Percentiles rank a stretch among this genome's conserved stretches.
Conservation (phyloP, 2,888 invertebrate genomes). For the Leptopterna dolabrata region DNA sequence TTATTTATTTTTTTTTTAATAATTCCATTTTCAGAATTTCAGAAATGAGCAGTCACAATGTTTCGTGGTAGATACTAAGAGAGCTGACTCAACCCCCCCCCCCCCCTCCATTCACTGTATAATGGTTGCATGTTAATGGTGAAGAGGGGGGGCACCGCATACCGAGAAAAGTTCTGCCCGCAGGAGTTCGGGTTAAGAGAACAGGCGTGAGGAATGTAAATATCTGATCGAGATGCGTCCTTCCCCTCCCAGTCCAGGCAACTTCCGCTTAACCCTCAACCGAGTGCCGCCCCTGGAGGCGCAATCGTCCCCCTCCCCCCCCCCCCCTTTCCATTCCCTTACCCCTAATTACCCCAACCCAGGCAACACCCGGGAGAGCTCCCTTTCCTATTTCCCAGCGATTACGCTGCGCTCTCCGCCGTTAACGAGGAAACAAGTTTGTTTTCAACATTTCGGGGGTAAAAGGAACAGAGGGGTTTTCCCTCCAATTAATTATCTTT, state of each 20-base stretch:
- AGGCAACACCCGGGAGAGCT: background rate
- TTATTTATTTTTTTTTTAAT: too few relatives aligned
- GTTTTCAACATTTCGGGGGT: conserved; percentile 38
- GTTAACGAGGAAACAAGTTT: conserved; percentile 48
- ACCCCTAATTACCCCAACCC: conserved; percentile 19
- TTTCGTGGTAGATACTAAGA: too few relatives aligned
- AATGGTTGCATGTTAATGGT: too few relatives aligned
- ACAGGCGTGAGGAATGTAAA: conserved; percentile 48
- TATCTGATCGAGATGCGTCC: conserved; percentile 46
- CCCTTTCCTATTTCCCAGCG: conserved; percentile 21
- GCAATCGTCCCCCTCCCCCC: background rate
- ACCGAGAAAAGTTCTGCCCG: background rate
- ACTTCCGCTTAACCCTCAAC: background rate
- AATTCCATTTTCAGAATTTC: too few relatives aligned
- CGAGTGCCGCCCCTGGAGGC: background rate
- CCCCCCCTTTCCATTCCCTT: background rate
- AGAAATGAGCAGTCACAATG: too few relatives aligned
- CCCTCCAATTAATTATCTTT: conserved; percentile 50
- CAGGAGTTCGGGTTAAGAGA: background rate
- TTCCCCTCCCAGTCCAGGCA: background rate
- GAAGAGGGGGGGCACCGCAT: background rate
- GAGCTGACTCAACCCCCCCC: too few relatives aligned
- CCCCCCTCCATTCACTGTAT: too few relatives aligned
- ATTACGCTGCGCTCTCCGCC: conserved; percentile 41
- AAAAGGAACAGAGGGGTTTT: background rate